Evolutionary conservation across 1,140 invertebrate genomes (phyloP), one percentile per base, ranked within the genome.

Genomic region (Drosophila virilis): DNA sequence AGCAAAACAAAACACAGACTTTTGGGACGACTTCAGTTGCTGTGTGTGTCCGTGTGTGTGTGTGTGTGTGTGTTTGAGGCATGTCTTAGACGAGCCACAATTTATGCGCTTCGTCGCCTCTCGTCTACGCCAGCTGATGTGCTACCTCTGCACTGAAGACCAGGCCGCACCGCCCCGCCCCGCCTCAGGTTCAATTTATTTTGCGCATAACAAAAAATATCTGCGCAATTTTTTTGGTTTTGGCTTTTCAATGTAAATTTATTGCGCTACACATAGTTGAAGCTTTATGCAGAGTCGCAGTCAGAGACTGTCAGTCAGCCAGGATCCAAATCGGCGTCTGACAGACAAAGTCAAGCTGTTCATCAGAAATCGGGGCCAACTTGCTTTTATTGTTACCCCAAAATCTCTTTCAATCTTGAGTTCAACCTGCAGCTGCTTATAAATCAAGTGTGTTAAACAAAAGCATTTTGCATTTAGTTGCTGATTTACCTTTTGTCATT

Each of bases 101-200:
- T 89, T 90, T 89, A 89, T 89, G 80, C 84, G 83, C 84, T 73
- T 89, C 83, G 84, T 80, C 83, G 83, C 83, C 83, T 88, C 74
- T 77, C 80, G 84, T 86, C 83, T 88, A 86, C 83, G 73, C 68
- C 71, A 82, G 82, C 75, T 85, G 77, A 80, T 85, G 80, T 85
- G 81, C 69, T 70, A 77, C 38, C 60, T 61, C 62, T 35, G 45
- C 59, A 57, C 65, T 57, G 55, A 43, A 40, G 13, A 1, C 7
- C 35, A 28, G n/a, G 46, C 42, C 54, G 65, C 59, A 17, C 17
- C n/a, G 10, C 46, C 54, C 48, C 32, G 64, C 57, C 42, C 71
- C 54, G 50, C 61, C 67, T 72, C 50, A 74, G 73, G 80, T 84
- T 88, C 84, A 89, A 88, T 88, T 88, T 88, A 75, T 89, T 88